Evolutionary conservation across 2,113 vertebrate species (phyloP), one percentile per base, ranked within the genome.

Genomic region (Ginglymostoma cirratum): DNA sequence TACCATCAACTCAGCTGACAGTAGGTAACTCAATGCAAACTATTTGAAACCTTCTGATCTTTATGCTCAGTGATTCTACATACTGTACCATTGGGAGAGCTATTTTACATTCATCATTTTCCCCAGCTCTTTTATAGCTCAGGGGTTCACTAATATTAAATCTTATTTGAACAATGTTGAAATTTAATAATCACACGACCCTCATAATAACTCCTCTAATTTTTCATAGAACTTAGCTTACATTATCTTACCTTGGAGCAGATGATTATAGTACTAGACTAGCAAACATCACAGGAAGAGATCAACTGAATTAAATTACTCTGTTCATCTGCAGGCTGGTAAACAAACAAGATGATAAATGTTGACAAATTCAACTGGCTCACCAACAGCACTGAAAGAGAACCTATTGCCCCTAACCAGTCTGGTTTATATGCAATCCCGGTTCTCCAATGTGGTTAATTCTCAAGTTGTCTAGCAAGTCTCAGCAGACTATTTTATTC

Each of bases 21-120:
- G 19, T n/a, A 66, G 61, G 61, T 66, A 93, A 93, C n/a, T 93
- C 61, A 66, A 92, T 66, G 61, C 61, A 65, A 92, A 65, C 61
- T 61, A 92, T 92, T 92, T 66, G 61, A 92, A 93, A 93, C 61
- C 89, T 92, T 66, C 89, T 93, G 55, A n/a, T 66, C 89, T 67
- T 17, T 93, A 38, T 67, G 55, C 55, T 92, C 89, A 92, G 55
- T 92, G 89, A 92, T n/a, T n/a, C 14, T 92, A 93, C 4, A 66
- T 93, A 93, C 89, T 67, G 89, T 38, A 93, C 30, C 61, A 66
- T 17, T 93, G 89, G 34, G 89, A 42, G 34, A 93, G 61, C 61
- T 7, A 34, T 92, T 65, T 65, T 92, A 34, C 87, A 92, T 65
- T 89, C 30, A 14, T 89, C 38, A n/a, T 42, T 66, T 83, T 5